Conservation (phyloP, 2,888 invertebrate species). For the Phaedon cochleariae region DNA sequence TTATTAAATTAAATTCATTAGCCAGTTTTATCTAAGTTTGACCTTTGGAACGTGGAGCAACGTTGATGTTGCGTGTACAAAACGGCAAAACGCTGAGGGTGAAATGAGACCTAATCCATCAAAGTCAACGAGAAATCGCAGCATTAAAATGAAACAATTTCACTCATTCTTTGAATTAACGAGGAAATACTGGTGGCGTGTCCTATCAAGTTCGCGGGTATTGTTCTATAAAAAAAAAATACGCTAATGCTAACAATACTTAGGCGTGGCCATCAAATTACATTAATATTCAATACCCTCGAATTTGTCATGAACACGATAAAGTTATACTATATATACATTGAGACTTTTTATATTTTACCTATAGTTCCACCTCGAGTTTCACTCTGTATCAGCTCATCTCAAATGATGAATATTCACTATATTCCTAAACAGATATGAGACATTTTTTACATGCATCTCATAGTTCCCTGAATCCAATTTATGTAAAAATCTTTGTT, state of each 20-base stretch:
- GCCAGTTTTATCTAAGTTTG: constrained; percentile 27
- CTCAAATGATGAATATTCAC: too few species aligned
- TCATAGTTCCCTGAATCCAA: not conserved
- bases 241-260: constrained; percentile 4
- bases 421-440: too few species aligned
- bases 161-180: constrained; percentile 45
- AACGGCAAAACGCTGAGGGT: constrained; percentile 50
- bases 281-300: not conserved
- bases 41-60: constrained; percentile 26
- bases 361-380: too few species aligned
- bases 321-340: too few species aligned
- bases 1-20: constrained; percentile 35
- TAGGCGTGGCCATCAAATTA: constrained; percentile 15
- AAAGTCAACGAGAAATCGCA: constrained; percentile 54
- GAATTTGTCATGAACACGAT: not conserved
- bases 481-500: not conserved
- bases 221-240: constrained; percentile 26
- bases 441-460: too few species aligned
- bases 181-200: constrained; percentile 30
- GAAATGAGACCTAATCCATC: constrained; percentile 56
- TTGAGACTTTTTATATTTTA: too few species aligned
- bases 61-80: constrained; percentile 46
- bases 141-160: constrained; percentile 56
- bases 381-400: too few species aligned
- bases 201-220: constrained; percentile 24